Percentiles rank a stretch among this genome's conserved stretches.
Evolutionary conservation across 2,888 invertebrate genomes (phyloP).

Genomic region (Drosophila pullipes): DNA sequence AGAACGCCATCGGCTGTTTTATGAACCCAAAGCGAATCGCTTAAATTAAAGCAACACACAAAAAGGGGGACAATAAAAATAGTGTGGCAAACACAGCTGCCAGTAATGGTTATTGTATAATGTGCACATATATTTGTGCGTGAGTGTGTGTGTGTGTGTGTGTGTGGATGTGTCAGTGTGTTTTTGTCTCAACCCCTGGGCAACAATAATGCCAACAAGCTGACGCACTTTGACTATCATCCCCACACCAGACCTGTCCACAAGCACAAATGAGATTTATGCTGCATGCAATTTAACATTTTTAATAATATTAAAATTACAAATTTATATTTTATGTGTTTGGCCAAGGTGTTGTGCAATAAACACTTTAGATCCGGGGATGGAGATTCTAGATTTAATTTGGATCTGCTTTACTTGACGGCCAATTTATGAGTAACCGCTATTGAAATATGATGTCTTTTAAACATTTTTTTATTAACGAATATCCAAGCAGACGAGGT

Average conservation of each 20-base stretch:
- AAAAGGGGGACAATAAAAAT: conserved; percentile 67
- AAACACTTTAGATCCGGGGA: conserved; percentile 51
- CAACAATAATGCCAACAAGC: conserved; percentile 61
- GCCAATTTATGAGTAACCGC: background rate
- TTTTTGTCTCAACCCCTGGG: conserved; percentile 55
- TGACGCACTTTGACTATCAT: conserved; percentile 43
- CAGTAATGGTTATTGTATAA: conserved; percentile 72
- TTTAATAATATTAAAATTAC: conserved; percentile 80
- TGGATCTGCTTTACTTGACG: conserved; percentile 33
- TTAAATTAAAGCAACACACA: conserved; percentile 75
- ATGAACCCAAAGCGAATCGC: conserved; percentile 71
- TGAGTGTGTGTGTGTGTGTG: conserved; percentile 19
- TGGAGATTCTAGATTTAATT: conserved; percentile 42
- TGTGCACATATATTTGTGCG: conserved; percentile 34
- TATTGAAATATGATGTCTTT: background rate
- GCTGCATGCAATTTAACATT: conserved; percentile 72
- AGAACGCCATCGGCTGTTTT: conserved; percentile 64
- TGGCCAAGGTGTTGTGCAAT: conserved; percentile 68
- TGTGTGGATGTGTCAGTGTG: conserved; percentile 15
- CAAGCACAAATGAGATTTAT: conserved; percentile 72
- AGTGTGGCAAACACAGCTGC: conserved; percentile 77
- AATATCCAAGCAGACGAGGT: background rate
- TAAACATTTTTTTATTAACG: background rate
- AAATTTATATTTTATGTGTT: conserved; percentile 67
- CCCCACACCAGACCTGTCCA: conserved; percentile 12